These are phyloP conservation scores for Bos indicus DNA, from an alignment of 2,113 vertebrate genomes.

Conservation along the genomic window DNA sequence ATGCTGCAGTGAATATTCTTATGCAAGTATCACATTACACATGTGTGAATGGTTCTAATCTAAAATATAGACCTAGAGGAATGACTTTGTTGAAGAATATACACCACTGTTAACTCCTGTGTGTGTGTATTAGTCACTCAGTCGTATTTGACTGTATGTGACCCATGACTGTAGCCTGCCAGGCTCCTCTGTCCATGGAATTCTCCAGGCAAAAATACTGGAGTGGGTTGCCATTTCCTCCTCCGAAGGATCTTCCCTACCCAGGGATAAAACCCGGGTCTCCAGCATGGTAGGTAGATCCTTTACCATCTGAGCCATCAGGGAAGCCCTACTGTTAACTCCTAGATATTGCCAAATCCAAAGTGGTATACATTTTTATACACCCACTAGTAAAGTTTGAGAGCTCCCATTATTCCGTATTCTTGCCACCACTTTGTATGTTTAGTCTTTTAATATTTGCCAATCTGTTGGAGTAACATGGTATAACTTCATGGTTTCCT, in stretches of 20 bases:
- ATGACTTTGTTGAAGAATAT: neutral
- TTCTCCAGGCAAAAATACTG: neutral
- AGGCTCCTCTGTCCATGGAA: neutral
- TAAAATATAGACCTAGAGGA: neutral
- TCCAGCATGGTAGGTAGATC: neutral
- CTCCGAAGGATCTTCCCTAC: neutral
- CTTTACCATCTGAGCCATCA: fast-evolving
- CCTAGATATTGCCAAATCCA: neutral
- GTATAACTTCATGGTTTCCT: neutral
- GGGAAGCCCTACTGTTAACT: neutral
- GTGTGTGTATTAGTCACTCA: neutral
- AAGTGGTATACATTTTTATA: neutral
- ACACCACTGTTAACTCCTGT: neutral
- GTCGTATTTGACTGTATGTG: neutral
- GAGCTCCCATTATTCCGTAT: neutral
- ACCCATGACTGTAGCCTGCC: neutral
- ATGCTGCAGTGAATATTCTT: neutral
- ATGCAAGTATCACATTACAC: neutral
- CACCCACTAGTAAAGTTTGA: neutral
- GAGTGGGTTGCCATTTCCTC: neutral
- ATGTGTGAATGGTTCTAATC: neutral
- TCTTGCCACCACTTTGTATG: neutral
- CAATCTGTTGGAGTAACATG: neutral
- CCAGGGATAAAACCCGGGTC: neutral
- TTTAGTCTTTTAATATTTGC: neutral